Evolutionary conservation across 2,888 invertebrate genomes (phyloP), one percentile per base, ranked within the genome.

Genomic region (Leistus spinibarbis): DNA sequence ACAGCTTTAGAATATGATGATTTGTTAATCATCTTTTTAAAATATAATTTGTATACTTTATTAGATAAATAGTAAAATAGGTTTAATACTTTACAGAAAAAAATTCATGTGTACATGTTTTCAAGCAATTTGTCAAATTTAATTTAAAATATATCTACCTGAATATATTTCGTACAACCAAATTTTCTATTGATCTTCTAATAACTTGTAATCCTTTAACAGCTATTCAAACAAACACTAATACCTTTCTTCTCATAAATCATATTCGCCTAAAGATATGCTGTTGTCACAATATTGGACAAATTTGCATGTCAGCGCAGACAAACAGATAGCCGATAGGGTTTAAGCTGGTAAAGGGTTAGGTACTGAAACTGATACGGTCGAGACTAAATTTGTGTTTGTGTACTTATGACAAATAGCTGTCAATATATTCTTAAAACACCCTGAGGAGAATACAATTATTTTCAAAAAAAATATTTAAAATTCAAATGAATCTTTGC

Each of bases 271-370:
- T 7, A 69, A 69, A 67, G 66, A 73, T 73, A 67, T 57, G 27
- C 57, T 69, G 73, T 74, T 79, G 79, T 80, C 79, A 79, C 64
- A 80, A 80, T 79, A 80, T 80, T 80, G 76, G 70, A 75, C 65
- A 76, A 77, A 77, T 77, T 77, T 77, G 76, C 74, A 76, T 78
- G 76, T 73, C 73, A 27, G 54, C 17, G 64, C 7, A 68, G 62
- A 74, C 73, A 69, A 64, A 69, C 54, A 57, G 60, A 10, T 9
- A 65, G 27, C 66, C 67, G 60, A 27, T 60, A 57, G 56, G 60
- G 56, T 69, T 13, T 69, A 69, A 70, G 22, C 19, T 70, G 69
- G 69, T 57, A 69, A 75, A 75, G 75, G 75, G 75, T 75, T 75
- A 56, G 54, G 19, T 40, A 60, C 69, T 68, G 75, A 54, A 75